Base-by-base conservation (phyloP, 2,113 vertebrate species). In the Otis tarda region DNA sequence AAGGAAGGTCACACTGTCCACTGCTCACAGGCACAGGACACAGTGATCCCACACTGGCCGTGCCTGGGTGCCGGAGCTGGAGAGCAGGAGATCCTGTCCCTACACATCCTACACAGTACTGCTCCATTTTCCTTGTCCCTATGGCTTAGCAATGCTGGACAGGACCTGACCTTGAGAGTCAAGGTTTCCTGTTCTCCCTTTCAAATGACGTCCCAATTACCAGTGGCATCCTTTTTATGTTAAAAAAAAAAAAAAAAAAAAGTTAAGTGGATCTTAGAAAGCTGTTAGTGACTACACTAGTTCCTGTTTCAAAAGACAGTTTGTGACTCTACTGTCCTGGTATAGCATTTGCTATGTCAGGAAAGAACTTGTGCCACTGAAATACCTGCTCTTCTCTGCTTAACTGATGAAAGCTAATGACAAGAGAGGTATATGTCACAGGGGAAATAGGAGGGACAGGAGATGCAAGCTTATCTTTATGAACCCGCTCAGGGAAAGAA, bases 11-110 rank as follows among this genome's bases (percentile, higher is more conserved):
- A 77, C 30, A 6, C 10, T n/a, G 39, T 68, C 39, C 19, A 63
- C 73, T 59, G 55, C 30, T 63, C 45, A 31, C 50, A 76, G 22
- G 45, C 61, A 64, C 4, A 49, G 43, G 33, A 57, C 3, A 13
- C 18, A 45, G 61, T 35, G 56, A 52, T 57, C 43, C 25, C 19
- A 4, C 0, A 0, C 27, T 3, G 3, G 19, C 23, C n/a, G n/a
- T 55, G 41, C 33, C 53, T 41, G 30, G 12, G 27, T 50, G 18
- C 22, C 4, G 18, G 76, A 65, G 21, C 30, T 53, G 60, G 43
- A 79, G 45, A 64, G 28, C 18, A 37, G 43, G 21, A 52, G 39
- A 77, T 57, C n/a, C 43, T 3, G 2, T 23, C 31, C 37, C 28
- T 16, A 18, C 31, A 56, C 35, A 33, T 74, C n/a, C 59, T 53